These are phyloP conservation scores for Apodemia zela DNA, from an alignment of 2,888 invertebrate genomes.

Conservation along the genomic window DNA sequence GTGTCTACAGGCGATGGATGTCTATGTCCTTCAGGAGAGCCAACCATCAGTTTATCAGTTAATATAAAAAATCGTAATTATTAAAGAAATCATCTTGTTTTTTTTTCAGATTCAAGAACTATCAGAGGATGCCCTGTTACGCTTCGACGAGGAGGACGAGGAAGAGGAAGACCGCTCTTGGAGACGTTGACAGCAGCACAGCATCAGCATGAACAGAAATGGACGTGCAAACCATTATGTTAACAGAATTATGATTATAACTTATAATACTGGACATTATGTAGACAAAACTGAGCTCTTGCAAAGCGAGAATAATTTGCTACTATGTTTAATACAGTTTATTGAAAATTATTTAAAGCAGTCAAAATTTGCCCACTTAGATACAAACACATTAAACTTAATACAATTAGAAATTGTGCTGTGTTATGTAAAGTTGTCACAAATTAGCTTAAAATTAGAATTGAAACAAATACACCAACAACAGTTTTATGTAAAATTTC, in stretches of 20 bases:
- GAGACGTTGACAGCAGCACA: slow-evolving; percentile 86
- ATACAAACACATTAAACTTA: background rate
- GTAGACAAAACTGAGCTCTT: background rate
- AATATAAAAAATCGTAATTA: no score
- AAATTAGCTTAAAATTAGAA: background rate
- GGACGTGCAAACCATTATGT: slow-evolving; percentile 18
- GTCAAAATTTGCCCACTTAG: background rate
- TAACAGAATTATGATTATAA: slow-evolving; percentile 9
- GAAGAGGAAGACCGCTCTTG: slow-evolving; percentile 93
- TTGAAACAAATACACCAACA: no score
- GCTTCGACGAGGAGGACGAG: slow-evolving; percentile 95
- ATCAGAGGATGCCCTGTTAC: slow-evolving; percentile 82
- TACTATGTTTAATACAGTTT: background rate
- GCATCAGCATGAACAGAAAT: slow-evolving; percentile 22
- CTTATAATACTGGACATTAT: background rate
- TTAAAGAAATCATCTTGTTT: background rate
- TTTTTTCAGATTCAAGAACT: slow-evolving; percentile 70
- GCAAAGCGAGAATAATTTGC: background rate
- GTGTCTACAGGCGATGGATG: no score
- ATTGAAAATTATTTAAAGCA: background rate
- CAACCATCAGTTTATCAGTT: no score
- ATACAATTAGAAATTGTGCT: background rate
- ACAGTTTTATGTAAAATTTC: background rate
- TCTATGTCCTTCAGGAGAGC: no score
- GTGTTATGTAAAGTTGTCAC: background rate